phyloP scores from a whole-genome alignment of 2,113 vertebrate species.

The Alces alces region DNA sequence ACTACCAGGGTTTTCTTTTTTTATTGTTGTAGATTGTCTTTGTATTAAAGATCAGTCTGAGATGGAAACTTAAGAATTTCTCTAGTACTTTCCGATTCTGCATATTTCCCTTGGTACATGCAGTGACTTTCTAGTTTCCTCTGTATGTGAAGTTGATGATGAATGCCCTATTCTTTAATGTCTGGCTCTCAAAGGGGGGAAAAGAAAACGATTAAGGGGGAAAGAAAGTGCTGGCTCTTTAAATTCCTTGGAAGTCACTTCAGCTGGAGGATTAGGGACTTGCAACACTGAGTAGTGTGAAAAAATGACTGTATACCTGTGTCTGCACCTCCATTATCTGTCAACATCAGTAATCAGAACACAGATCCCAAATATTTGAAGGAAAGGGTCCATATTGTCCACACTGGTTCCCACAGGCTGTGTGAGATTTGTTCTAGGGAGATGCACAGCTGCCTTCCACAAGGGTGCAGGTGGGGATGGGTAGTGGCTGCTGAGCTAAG shows the following conservation, averaged over 20 bases:
- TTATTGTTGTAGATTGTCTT: not conserved
- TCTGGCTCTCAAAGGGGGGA: not conserved
- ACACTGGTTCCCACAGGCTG: not conserved
- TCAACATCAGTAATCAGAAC: not conserved
- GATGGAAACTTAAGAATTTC: not conserved
- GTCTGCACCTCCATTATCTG: not conserved
- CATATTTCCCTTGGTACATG: not conserved
- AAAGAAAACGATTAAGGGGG: not conserved
- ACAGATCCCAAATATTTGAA: not conserved
- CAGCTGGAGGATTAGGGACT: not conserved
- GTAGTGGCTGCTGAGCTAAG: not conserved
- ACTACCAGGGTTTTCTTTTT: not conserved
- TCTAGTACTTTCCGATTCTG: not conserved
- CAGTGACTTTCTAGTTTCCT: not conserved
- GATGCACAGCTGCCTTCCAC: not conserved
- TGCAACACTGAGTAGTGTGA: not conserved
- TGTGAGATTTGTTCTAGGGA: not conserved
- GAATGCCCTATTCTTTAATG: not conserved
- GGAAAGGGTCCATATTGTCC: not conserved
- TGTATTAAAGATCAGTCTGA: not conserved
- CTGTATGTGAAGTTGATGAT: not conserved
- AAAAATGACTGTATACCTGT: not conserved
- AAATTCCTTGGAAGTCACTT: not conserved
- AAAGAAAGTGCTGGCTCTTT: not conserved
- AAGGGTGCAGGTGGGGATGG: rapidly evolving